Evolutionary conservation across 2,113 vertebrate species (phyloP).

Genomic region (Strix aluco): DNA sequence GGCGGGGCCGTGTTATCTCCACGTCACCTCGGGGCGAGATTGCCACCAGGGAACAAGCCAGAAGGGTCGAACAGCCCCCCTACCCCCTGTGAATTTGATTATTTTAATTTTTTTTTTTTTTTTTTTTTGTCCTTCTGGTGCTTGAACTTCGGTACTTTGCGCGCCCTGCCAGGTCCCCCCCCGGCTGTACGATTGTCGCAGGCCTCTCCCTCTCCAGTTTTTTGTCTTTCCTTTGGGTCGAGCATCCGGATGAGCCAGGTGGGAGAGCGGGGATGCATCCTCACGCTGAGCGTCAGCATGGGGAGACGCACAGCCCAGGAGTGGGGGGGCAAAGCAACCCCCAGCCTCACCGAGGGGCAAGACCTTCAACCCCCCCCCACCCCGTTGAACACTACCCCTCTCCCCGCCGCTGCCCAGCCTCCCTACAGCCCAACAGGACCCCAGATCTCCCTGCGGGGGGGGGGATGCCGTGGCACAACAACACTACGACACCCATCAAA

Average conservation of each 20-base stretch:
- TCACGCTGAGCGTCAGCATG: background rate
- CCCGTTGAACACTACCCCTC: background rate
- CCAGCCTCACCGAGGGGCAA: background rate
- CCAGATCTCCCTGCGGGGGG: fast-evolving
- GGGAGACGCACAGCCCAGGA: background rate
- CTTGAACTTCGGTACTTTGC: background rate
- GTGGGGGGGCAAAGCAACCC: background rate
- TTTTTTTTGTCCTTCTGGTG: background rate
- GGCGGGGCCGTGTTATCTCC: background rate
- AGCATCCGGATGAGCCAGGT: background rate
- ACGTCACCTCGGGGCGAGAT: background rate
- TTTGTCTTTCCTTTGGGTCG: background rate
- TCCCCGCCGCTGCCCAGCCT: fast-evolving
- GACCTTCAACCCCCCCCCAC: background rate
- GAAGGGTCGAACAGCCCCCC: background rate
- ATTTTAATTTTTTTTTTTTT: background rate
- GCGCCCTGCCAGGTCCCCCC: background rate
- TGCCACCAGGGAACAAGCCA: slow-evolving; percentile 39
- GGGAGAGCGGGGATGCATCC: background rate
- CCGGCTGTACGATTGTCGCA: fast-evolving
- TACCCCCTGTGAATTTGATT: background rate
- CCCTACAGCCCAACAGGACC: background rate
- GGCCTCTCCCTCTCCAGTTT: background rate
- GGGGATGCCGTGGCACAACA: background rate
- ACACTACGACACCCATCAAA: slow-evolving; percentile 15